A percentile compares a stretch with the other conserved stretches of the same genome.
Evolutionary conservation across 2,888 invertebrate genomes (phyloP).

Genomic region (Periphyllus acericola): DNA sequence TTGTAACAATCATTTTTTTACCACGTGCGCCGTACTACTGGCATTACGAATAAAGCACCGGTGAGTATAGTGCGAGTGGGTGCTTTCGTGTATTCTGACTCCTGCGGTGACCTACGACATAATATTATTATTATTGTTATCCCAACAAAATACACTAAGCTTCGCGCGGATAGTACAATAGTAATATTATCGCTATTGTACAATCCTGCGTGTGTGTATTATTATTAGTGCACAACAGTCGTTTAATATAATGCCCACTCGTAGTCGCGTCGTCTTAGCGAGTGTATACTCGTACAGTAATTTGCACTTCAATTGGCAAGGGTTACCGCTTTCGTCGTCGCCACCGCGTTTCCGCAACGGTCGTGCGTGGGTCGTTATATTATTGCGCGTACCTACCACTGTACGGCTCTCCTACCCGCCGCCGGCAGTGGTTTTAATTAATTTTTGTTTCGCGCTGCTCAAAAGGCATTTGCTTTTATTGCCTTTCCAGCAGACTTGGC

Average conservation of each 20-base stretch:
- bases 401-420: not conserved
- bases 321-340: not conserved
- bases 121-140: no score
- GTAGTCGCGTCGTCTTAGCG: not conserved
- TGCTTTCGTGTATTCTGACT: no score
- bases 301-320: conserved; percentile 1
- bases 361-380: not conserved
- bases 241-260: not conserved
- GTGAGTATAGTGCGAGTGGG: no score
- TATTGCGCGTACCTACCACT: not conserved
- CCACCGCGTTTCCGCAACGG: not conserved
- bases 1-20: no score
- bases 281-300: not conserved
- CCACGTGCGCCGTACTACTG: no score
- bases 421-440: conserved; percentile 19
- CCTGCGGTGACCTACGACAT: no score
- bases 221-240: not conserved
- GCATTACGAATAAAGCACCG: no score
- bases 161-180: no score
- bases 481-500: not conserved
- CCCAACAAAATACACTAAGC: no score
- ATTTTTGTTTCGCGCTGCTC: conserved; percentile 21
- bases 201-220: not conserved
- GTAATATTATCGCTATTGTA: no score
- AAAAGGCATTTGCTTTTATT: conserved; percentile 2